These are phyloP conservation scores for Phalacrocorax pelagicus DNA, from an alignment of 2,113 vertebrate genomes.

Conservation along the genomic window DNA sequence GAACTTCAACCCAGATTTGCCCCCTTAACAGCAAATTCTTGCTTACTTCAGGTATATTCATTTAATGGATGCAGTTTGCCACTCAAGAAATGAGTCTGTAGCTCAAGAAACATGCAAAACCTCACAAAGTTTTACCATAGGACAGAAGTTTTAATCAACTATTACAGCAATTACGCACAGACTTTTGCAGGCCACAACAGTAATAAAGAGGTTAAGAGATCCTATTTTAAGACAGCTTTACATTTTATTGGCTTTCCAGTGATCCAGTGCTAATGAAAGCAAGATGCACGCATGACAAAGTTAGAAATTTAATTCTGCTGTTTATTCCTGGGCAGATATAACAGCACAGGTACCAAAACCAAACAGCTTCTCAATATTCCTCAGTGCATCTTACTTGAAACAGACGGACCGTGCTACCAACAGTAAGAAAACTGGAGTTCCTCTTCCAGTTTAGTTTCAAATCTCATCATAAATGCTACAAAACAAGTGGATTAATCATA, in stretches of 20 bases:
- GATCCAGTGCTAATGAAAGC: background rate
- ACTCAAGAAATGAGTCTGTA: background rate
- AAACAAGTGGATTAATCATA: background rate
- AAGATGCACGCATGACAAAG: background rate
- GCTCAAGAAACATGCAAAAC: background rate
- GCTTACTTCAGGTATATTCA: background rate
- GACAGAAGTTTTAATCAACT: background rate
- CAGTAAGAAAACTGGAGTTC: background rate
- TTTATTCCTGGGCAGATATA: background rate
- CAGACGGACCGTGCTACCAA: background rate
- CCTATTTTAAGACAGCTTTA: background rate
- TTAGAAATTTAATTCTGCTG: background rate
- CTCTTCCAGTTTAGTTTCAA: background rate
- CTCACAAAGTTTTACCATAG: background rate
- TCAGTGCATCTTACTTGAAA: background rate
- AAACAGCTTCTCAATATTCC: background rate
- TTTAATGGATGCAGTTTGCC: background rate
- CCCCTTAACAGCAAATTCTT: background rate
- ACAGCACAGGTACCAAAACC: background rate
- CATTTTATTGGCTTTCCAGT: background rate
- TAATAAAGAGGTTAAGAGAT: background rate
- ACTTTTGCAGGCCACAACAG: background rate
- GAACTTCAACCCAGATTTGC: fast-evolving
- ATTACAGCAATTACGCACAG: background rate
- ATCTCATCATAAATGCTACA: background rate